Evolutionary conservation across 2,888 invertebrate genomes (phyloP), one percentile per base, ranked within the genome.

Genomic region (Spatulosminthurus flaviceps): DNA sequence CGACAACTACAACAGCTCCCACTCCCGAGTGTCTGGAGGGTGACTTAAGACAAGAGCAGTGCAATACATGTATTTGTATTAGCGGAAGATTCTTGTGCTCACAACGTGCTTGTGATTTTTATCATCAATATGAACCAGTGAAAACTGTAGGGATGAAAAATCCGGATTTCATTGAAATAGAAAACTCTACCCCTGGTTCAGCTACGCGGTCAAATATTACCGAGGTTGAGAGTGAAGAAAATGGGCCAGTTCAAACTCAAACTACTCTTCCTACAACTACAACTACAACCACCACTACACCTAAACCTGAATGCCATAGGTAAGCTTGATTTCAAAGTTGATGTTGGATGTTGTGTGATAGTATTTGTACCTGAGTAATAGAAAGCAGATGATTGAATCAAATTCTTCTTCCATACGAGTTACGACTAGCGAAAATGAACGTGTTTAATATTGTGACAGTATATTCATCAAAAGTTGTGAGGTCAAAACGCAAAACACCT

Each of bases 241-340:
- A 69, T 72, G 19, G 78, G 67, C 13, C 64, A 26, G 22, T 73
- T 7, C 9, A 61, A 11, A 29, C 77, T 7, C 9, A 61, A 11
- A 66, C 67, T 60, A 70, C 67, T 42, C 42, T 64, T 43, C 29
- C 66, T 24, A 61, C 74, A 1, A 76, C 66, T 16, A 75, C 77
- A 0, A 73, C 78, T 34, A 77, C 67, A 7, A 74, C 73, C 5
- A 74, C 77, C 1, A 75, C 79, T 16, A 73, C 80, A 51, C 80
- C 78, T 16, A 80, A 77, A 28, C 77, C 80, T 24, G 77, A 80
- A 64, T 78, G 78, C 34, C 42, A 66, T n/a, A 61, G 73, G 78
- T 78, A 73, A 78, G 60, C 51, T 51, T 16, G 51, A 19, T 1
- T 9, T 51, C 16, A n/a, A 19, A 51, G 9, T 51, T 51, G 51